Conservation (phyloP, 1,140 invertebrate species). For the Drosophila pandora region DNA sequence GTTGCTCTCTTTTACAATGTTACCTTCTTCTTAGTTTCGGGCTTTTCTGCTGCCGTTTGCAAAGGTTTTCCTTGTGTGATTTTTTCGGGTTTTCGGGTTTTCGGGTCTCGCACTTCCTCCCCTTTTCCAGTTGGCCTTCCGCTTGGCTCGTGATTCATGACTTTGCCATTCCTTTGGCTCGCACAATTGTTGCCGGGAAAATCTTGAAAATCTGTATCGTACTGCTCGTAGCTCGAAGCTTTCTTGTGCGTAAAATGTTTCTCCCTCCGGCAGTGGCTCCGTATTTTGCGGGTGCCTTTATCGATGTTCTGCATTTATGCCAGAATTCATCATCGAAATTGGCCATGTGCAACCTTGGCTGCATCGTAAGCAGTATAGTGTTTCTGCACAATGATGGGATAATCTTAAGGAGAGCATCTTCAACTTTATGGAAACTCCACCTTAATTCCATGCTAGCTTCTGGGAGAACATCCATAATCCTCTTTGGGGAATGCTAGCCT, state of each 20-base stretch:
- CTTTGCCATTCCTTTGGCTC: constrained; percentile 57
- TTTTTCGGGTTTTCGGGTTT: constrained; percentile 20
- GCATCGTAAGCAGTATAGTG: constrained; percentile 36
- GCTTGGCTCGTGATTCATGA: constrained; percentile 68
- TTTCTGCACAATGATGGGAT: constrained; percentile 5
- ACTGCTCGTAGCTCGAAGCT: background rate
- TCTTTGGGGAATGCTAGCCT: background rate
- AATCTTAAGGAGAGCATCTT: background rate
- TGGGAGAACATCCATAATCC: background rate
- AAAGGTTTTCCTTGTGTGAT: constrained; percentile 58
- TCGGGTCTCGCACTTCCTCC: constrained; percentile 27
- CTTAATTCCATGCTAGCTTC: background rate
- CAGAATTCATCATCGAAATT: constrained; percentile 70
- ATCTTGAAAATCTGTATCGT: constrained; percentile 58
- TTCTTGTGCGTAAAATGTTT: constrained; percentile 69
- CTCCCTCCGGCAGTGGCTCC: constrained; percentile 21
- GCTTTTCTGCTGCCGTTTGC: constrained; percentile 50
- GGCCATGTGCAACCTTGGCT: constrained; percentile 40
- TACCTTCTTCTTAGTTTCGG: constrained; percentile 41
- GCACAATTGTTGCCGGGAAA: constrained; percentile 51
- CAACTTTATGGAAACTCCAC: constrained; percentile 4
- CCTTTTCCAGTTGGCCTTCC: constrained; percentile 37
- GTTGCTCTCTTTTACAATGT: constrained; percentile 42
- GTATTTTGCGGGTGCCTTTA: constrained; percentile 43
- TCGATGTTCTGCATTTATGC: constrained; percentile 66